Evolutionary conservation across 92 coral and sea anemone genomes (phyloP).

Genomic region (Porites cylindrica): DNA sequence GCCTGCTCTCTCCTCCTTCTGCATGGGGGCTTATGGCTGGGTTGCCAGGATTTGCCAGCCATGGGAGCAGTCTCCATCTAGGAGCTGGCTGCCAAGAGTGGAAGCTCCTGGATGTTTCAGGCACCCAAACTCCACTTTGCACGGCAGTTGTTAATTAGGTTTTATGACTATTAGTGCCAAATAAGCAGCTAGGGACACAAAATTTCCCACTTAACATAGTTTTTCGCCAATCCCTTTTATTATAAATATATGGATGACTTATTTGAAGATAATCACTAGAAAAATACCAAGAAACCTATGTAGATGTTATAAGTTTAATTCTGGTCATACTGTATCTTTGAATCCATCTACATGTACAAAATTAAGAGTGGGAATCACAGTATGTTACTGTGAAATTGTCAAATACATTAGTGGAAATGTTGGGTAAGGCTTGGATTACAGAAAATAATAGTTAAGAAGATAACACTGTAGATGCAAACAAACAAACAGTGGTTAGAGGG

Average conservation of each 20-base stretch:
- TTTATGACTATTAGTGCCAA: too few species aligned
- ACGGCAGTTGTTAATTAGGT: slow-evolving; percentile 6
- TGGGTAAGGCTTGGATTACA: not conserved
- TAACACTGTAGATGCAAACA: not conserved
- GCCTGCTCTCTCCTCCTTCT: not conserved
- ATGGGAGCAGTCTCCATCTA: not conserved
- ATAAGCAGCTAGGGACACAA: not conserved
- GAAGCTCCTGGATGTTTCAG: slow-evolving; percentile 2
- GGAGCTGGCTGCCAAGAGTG: slow-evolving; percentile 9
- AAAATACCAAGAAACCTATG: not conserved
- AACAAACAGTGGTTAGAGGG: not conserved
- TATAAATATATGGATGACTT: not conserved
- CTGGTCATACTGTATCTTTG: not conserved
- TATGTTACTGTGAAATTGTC: not conserved
- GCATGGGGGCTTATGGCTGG: slow-evolving; percentile 11
- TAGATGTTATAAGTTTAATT: not conserved
- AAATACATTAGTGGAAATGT: not conserved
- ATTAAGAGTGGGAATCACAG: not conserved
- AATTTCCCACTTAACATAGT: not conserved
- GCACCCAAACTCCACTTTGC: not conserved
- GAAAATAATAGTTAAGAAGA: not conserved
- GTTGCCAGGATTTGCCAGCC: slow-evolving; percentile 17
- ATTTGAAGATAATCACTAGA: not conserved
- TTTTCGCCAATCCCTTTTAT: not conserved
- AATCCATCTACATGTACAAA: not conserved